Conservation (phyloP, 2,113 vertebrate genomes). For the Mionectes macconnelli region DNA sequence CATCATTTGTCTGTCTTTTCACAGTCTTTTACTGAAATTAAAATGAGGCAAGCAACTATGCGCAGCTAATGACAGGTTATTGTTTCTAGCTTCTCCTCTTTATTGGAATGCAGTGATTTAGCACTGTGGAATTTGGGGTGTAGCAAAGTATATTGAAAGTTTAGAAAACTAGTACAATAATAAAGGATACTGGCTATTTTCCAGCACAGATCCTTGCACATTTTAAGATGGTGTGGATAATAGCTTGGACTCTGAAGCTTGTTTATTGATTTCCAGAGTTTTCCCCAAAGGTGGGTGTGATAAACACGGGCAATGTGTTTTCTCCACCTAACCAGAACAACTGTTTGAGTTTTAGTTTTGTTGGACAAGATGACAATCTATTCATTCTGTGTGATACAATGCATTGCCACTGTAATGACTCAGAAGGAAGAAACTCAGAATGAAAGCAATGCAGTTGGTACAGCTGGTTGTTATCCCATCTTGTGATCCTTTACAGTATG, state of each 20-base stretch:
- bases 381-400: neutral
- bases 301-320: neutral
- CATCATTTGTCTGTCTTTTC: neutral
- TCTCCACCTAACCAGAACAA: neutral
- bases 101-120: neutral
- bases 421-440: neutral
- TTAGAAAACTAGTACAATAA: neutral
- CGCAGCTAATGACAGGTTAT: neutral
- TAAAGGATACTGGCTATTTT: neutral
- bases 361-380: neutral
- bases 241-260: neutral
- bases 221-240: neutral
- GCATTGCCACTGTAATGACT: neutral
- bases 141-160: neutral
- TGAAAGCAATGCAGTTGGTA: neutral
- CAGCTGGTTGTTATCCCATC: neutral
- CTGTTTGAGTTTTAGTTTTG: neutral
- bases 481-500: neutral
- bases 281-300: neutral
- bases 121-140: neutral
- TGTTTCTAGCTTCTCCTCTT: neutral
- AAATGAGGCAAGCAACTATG: neutral
- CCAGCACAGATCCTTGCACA: neutral
- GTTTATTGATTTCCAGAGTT: neutral
- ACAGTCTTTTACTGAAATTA: neutral